phyloP scores from a whole-genome alignment of 1,140 invertebrate genomes.

The Anastrepha ludens region DNA sequence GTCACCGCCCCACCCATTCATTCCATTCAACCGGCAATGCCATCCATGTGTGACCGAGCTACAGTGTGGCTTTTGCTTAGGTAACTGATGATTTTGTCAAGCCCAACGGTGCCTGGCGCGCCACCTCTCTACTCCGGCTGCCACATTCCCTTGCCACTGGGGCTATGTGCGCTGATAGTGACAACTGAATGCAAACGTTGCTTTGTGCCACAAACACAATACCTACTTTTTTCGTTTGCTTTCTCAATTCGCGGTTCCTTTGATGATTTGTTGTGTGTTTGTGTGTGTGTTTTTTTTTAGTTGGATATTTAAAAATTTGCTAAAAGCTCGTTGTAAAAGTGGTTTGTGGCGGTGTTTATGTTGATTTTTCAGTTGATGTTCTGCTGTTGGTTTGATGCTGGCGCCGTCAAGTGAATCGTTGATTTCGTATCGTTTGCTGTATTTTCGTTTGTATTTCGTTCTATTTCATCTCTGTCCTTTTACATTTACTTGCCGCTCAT shows the following conservation, averaged over 20 bases:
- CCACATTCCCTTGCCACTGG: not conserved
- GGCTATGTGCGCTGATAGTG: not conserved
- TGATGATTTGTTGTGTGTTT: not conserved
- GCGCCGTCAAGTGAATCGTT: constrained; percentile 2
- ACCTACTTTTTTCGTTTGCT: not conserved
- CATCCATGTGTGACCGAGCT: not conserved
- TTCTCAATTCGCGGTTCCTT: constrained; percentile 1
- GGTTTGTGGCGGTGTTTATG: not conserved
- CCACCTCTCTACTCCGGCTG: not conserved
- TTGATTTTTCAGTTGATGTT: not conserved
- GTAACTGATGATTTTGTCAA: not conserved
- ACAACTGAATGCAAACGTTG: not conserved
- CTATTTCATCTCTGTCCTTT: not conserved
- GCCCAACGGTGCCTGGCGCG: not conserved
- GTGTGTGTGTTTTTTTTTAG: not conserved
- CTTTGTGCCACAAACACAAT: constrained; percentile 40
- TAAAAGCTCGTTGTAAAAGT: not conserved
- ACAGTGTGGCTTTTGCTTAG: not conserved
- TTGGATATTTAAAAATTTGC: not conserved
- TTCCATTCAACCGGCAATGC: not conserved
- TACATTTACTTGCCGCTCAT: not conserved
- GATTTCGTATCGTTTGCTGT: not conserved
- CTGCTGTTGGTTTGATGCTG: not conserved
- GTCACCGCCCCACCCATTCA: not conserved
- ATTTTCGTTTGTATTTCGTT: constrained; percentile 7